phyloP scores from a whole-genome alignment of 2,888 invertebrate species.

The Hemithea aestivaria region DNA sequence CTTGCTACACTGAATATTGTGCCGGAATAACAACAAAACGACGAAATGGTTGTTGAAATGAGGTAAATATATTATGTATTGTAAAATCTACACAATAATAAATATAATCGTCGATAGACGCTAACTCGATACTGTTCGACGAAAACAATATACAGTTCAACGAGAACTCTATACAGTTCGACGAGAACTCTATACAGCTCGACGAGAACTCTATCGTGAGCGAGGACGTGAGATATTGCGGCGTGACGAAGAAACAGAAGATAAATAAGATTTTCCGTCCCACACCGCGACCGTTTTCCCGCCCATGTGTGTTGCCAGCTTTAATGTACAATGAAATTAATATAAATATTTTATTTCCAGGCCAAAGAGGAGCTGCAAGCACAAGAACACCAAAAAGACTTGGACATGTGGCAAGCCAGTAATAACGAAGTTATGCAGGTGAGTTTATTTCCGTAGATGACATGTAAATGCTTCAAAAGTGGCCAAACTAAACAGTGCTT shows the following conservation, averaged over 20 bases:
- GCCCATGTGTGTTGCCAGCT: no score
- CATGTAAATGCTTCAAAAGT: no score
- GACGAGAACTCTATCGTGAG: conserved; percentile 56
- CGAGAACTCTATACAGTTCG: no score
- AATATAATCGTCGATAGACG: conserved; percentile 42
- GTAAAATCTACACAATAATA: no score
- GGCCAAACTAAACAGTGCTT: no score
- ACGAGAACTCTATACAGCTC: no score
- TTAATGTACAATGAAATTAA: no score
- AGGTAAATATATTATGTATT: no score
- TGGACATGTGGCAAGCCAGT: conserved; percentile 68
- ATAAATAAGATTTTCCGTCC: conserved; percentile 41
- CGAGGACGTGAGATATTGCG: conserved; percentile 58
- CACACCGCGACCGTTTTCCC: no score
- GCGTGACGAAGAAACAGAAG: conserved; percentile 56
- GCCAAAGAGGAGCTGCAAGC: conserved; percentile 46
- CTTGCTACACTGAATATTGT: no score
- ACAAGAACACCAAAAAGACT: conserved; percentile 41
- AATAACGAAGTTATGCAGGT: conserved; percentile 67
- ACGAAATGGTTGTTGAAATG: no score
- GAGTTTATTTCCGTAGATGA: conserved; percentile 11
- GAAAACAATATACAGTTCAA: conserved; percentile 53
- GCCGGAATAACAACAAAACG: no score
- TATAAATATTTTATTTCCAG: conserved; percentile 6
- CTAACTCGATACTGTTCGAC: conserved; percentile 61